These are phyloP conservation scores for Notospermus geniculatus DNA, from an alignment of 1,140 invertebrate species.

Conservation along the genomic window DNA sequence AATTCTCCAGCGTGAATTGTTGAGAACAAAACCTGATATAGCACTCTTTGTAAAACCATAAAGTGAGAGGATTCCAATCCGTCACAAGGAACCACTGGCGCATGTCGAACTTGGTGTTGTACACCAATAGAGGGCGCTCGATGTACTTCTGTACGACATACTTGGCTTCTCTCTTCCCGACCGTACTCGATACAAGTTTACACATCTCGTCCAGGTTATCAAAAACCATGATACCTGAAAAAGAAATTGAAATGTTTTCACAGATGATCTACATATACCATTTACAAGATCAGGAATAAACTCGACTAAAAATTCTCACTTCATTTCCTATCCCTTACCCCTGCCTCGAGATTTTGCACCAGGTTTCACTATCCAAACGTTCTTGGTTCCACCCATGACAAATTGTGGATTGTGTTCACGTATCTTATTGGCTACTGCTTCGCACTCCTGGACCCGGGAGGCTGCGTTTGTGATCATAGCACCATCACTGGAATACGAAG, in stretches of 20 bases:
- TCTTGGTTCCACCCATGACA: conserved; percentile 74
- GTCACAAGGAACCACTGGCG: conserved; percentile 76
- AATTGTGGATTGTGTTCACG: conserved; percentile 35
- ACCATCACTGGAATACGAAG: conserved; percentile 37
- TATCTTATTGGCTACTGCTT: conserved; percentile 23
- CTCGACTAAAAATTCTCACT: no score
- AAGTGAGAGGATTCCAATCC: conserved; percentile 81
- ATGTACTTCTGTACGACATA: conserved; percentile 96
- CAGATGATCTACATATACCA: no score
- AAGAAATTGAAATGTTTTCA: conserved; percentile 1
- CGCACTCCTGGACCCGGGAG: conserved; percentile 20
- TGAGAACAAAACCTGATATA: conserved; percentile 92
- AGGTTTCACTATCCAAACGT: conserved; percentile 95
- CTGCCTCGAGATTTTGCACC: conserved; percentile 88
- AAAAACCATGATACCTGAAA: conserved; percentile 76
- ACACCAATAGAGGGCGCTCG: conserved; percentile 69
- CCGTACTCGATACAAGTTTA: no score
- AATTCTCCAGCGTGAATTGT: conserved; percentile 80
- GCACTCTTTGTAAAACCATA: conserved; percentile 87
- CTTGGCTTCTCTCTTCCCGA: conserved; percentile 62
- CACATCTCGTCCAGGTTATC: conserved; percentile 83
- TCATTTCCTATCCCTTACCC: conserved; percentile 43
- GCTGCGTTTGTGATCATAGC: conserved; percentile 32
- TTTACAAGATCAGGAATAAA: no score
- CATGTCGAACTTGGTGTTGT: conserved; percentile 92